phyloP scores from a whole-genome alignment of 2,797 vertebrate species.

The Eremophila alpestris region DNA sequence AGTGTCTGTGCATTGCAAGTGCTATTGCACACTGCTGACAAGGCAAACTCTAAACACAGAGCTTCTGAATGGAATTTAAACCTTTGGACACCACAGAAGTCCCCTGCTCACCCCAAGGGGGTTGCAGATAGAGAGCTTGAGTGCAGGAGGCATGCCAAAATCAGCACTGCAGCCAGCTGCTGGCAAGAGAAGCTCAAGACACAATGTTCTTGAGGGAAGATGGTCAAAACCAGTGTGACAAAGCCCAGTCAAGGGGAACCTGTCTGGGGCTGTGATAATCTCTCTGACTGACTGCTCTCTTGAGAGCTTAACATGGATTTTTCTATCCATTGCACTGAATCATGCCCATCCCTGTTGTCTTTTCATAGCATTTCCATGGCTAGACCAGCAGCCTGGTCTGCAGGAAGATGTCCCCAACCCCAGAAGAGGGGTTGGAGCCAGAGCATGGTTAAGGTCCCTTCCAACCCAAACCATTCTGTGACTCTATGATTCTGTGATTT shows the following conservation, averaged over 20 bases:
- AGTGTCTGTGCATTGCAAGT: background rate
- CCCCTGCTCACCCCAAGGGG: background rate
- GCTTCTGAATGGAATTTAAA: background rate
- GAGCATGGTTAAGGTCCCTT: background rate
- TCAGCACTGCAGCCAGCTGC: background rate
- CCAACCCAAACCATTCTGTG: no score
- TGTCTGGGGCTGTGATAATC: background rate
- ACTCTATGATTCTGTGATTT: background rate
- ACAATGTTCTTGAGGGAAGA: accelerated
- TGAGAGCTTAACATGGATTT: accelerated
- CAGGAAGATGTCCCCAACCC: background rate
- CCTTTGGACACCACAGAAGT: background rate
- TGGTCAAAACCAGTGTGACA: background rate
- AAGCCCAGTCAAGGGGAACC: background rate
- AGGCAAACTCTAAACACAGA: background rate
- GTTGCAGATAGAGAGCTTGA: background rate
- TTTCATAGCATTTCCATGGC: background rate
- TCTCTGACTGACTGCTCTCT: background rate
- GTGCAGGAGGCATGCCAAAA: background rate
- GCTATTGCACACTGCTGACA: background rate
- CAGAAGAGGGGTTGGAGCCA: accelerated
- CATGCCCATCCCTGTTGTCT: background rate
- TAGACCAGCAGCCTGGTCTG: background rate
- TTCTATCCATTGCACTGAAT: background rate
- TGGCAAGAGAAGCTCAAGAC: background rate